Evolutionary conservation across 2,888 invertebrate genomes (phyloP).

Genomic region (Seladonia tumulorum): DNA sequence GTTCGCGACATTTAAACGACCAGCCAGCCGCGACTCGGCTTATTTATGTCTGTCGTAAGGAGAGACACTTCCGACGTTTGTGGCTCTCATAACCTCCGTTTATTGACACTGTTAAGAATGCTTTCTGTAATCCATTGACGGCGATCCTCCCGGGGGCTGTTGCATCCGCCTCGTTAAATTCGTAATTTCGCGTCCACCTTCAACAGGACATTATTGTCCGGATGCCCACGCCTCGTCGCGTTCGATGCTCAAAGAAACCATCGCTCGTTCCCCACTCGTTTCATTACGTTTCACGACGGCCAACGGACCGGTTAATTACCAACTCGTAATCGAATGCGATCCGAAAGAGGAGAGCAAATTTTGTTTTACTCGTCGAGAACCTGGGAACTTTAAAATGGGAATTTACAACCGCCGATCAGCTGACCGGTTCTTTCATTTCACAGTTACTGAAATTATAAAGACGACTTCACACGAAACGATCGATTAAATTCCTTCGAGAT

Average conservation of each 20-base stretch:
- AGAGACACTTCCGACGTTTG: conserved; percentile 74
- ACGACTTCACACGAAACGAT: no score
- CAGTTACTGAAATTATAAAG: no score
- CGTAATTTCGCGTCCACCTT: conserved; percentile 39
- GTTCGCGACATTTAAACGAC: conserved; percentile 70
- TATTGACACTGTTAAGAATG: conserved; percentile 73
- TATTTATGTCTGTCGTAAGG: conserved; percentile 72
- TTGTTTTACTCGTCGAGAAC: not conserved
- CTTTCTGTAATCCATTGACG: conserved; percentile 63
- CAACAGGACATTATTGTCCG: conserved; percentile 31
- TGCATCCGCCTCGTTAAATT: conserved; percentile 58
- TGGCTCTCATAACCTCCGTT: conserved; percentile 72
- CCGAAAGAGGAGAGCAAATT: not conserved
- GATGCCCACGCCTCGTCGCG: conserved; percentile 15
- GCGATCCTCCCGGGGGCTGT: conserved; percentile 33
- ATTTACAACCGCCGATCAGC: no score
- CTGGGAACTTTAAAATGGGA: not conserved
- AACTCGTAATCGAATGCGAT: not conserved
- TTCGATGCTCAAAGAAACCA: conserved; percentile 33
- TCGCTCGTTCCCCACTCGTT: not conserved
- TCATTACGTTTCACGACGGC: conserved; percentile 4
- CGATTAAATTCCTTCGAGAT: no score
- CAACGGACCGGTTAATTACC: not conserved
- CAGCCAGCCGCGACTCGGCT: conserved; percentile 59
- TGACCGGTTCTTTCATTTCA: no score